Percentiles rank a stretch among this genome's conserved stretches.
Conservation (phyloP, 2,113 vertebrate genomes). For the Saccopteryx bilineata region DNA sequence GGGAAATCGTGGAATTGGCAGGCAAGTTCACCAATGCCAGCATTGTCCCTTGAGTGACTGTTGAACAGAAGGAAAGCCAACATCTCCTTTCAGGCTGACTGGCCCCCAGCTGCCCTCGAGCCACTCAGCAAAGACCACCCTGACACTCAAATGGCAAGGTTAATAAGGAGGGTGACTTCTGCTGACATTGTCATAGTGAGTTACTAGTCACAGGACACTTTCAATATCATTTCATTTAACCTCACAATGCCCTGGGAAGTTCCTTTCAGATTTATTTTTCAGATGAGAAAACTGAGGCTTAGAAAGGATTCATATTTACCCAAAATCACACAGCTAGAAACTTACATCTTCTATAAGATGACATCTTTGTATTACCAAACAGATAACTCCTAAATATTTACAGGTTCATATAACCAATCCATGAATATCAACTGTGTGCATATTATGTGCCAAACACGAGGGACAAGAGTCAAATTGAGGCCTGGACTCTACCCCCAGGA, state of each 20-base stretch:
- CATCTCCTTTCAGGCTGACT: neutral
- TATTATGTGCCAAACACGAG: neutral
- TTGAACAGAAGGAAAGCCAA: conserved; percentile 30
- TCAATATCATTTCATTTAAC: neutral
- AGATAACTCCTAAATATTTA: neutral
- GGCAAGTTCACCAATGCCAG: neutral
- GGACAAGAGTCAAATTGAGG: neutral
- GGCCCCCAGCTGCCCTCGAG: neutral
- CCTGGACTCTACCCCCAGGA: neutral
- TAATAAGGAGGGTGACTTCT: neutral
- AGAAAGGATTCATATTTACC: neutral
- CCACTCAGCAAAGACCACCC: neutral
- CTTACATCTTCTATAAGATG: neutral
- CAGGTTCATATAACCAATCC: neutral
- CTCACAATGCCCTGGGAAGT: neutral
- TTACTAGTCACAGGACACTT: neutral
- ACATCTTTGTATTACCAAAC: neutral
- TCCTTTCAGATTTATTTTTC: conserved; percentile 52
- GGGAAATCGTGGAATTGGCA: neutral
- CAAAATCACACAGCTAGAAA: neutral
- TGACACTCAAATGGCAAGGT: neutral
- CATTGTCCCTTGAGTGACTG: neutral
- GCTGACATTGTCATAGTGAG: neutral
- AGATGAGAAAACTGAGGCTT: conserved; percentile 53
- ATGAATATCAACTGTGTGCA: neutral